Evolutionary conservation across 2,888 invertebrate genomes (phyloP), one percentile per base, ranked within the genome.

Genomic region (Thereva nobilitata): DNA sequence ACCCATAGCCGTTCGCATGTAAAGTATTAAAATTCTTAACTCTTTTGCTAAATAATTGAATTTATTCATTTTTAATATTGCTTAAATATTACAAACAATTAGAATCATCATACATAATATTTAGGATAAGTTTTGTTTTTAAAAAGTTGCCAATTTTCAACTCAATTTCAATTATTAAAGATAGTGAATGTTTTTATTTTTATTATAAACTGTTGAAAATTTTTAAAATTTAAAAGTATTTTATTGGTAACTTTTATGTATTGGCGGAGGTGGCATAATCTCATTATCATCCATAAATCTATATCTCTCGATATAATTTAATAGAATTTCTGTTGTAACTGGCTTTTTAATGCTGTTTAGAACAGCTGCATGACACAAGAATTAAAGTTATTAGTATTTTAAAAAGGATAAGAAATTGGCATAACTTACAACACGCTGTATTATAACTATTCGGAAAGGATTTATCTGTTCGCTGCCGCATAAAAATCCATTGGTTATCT

Each of bases 391-490:
- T 23, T n/a, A 42, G 6, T 12, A 47, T 61, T 37, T 12, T 38
- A 10, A 37, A 35, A 42, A 34, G 9, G 37, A 23, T 44, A 5
- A 10, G 34, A 34, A 23, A 35, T 10, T 7, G 23, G 5, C 38
- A 23, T 2, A n/a, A 72, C 72, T 78, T 80, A 92, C 92, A 88
- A 74, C 83, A 77, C 3, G 97, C 97, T 7, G 99, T 99, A 5
- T 84, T 86, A 72, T 80, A 89, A 72, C 92, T 91, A 81, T 99
- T 99, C 0, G 99, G 97, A 80, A 88, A 93, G 0, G 95, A 93
- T 82, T 99, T 99, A 81, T 99, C 99, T 0, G 93, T 95, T 72
- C 99, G 84, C 78, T 96, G 93, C 67, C 98, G 86, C 93, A 99
- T 93, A 78, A 93, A 96, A 61, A 89, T 86, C 99, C 99, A 99